A percentile compares a stretch with the other conserved stretches of the same genome.
phyloP scores from a whole-genome alignment of 2,888 invertebrate species.

The Cheilosia urbana region DNA sequence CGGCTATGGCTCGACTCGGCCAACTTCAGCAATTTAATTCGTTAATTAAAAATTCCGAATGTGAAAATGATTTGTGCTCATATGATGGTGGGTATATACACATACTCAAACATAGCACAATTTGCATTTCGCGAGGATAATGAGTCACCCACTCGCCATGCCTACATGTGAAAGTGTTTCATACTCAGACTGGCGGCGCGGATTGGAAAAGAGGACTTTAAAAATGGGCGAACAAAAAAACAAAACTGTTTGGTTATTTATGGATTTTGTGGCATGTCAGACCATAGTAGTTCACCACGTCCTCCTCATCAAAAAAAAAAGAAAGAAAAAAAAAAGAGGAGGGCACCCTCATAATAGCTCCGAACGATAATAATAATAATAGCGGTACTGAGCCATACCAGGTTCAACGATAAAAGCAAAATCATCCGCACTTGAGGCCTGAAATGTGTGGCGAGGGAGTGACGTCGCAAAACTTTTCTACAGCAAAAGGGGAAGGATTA shows the following conservation, averaged over 20 bases:
- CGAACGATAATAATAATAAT: constrained; percentile 42
- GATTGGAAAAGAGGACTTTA: constrained; percentile 48
- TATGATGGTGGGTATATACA: neutral
- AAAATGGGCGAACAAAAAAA: neutral
- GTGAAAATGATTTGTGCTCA: constrained; percentile 52
- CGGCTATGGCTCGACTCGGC: neutral
- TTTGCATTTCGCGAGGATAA: constrained; percentile 52
- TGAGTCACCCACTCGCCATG: constrained; percentile 29
- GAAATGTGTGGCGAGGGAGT: constrained; percentile 26
- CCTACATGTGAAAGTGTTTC: constrained; percentile 16
- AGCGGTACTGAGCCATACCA: constrained; percentile 14
- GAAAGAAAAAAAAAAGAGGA: no score
- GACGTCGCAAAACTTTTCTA: constrained; percentile 39
- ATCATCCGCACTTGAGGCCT: constrained; percentile 49
- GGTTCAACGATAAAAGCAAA: constrained; percentile 49
- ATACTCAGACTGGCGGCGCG: constrained; percentile 27
- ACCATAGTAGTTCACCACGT: constrained; percentile 16
- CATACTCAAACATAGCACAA: constrained; percentile 6
- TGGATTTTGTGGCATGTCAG: constrained; percentile 39
- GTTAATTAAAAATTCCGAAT: constrained; percentile 70
- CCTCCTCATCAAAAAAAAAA: neutral
- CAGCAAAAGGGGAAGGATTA: constrained; percentile 26
- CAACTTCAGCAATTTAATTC: constrained; percentile 55
- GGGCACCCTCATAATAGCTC: neutral
- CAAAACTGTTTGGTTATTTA: constrained; percentile 34